Base-by-base conservation (phyloP, 2,888 invertebrate species). In the Tinea pellionella region DNA sequence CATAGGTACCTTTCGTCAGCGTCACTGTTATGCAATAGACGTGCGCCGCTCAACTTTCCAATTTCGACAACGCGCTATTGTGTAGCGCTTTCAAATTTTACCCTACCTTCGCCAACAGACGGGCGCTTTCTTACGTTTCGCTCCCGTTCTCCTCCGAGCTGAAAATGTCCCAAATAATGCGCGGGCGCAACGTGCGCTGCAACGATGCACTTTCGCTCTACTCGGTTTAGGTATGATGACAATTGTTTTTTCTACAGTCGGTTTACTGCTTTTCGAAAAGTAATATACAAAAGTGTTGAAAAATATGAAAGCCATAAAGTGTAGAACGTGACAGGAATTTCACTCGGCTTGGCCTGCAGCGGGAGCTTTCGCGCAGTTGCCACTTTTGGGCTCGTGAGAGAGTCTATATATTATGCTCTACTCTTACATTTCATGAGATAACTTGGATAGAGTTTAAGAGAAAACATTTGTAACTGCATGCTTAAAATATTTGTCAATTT, bases 41-140 rank as follows among this genome's bases (percentile, higher is more conserved):
- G 78, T 80, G 80, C 85, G 75, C 80, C 76, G 74, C 81, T 84
- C 84, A 77, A 86, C 86, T 86, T 86, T 86, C 86, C 86, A 86
- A 87, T 86, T 87, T 86, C 86, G 85, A 85, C 87, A 86, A 86
- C 85, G 80, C 77, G 80, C 85, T 80, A 86, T 86, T 87, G 86
- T 86, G 78, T 83, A 75, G 85, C 86, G 87, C 86, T 87, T 87
- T 86, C 86, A 86, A 85, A 87, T 85, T 86, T 80, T 80, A 80
- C 81, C 79, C 73, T 77, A 78, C 81, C 77, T 74, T 78, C 78
- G 79, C 78, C 73, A 69, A 77, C 72, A 74, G 70, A 74, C 70
- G 71, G 74, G 78, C 82, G 80, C 85, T 87, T 84, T 85, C 84
- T 78, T 82, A 72, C 78, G 78, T 79, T 82, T 83, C 82, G 79